Evolutionary conservation across 2,797 vertebrate species (phyloP).

Genomic region (Pygocentrus nattereri): DNA sequence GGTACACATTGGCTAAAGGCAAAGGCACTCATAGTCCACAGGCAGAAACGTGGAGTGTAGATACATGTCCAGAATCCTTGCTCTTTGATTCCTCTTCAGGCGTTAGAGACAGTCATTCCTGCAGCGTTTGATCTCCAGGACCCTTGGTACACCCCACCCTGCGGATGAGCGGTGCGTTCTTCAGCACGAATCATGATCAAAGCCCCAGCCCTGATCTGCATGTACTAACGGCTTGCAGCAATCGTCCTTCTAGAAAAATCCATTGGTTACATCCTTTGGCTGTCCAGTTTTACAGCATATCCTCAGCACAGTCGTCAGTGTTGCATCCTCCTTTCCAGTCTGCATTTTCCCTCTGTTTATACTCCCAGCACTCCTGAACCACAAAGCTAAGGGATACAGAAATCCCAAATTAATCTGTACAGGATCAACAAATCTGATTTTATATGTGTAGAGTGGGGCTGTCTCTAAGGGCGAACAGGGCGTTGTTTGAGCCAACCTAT

Average conservation of each 20-base stretch:
- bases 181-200: conserved; percentile 33
- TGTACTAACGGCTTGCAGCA: conserved; percentile 5
- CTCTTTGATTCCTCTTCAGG: conserved; percentile 23
- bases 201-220: conserved; percentile 20
- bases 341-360: not conserved
- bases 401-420: too few species aligned
- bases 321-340: not conserved
- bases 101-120: conserved; percentile 19
- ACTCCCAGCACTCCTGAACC: not conserved
- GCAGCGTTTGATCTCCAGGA: conserved; percentile 29
- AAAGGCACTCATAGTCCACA: too few species aligned
- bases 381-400: not conserved
- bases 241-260: not conserved
- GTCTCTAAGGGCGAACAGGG: too few species aligned
- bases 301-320: not conserved
- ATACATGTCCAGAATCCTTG: not conserved
- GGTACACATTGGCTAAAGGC: too few species aligned
- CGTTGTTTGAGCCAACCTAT: too few species aligned
- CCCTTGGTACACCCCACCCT: conserved; percentile 7
- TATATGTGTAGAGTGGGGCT: too few species aligned
- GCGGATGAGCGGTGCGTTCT: conserved; percentile 32
- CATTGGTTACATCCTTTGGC: not conserved
- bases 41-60: not conserved
- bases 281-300: not conserved
- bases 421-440: too few species aligned